Conservation (phyloP, 2,888 invertebrate genomes). For the Rhagonycha fulva region DNA sequence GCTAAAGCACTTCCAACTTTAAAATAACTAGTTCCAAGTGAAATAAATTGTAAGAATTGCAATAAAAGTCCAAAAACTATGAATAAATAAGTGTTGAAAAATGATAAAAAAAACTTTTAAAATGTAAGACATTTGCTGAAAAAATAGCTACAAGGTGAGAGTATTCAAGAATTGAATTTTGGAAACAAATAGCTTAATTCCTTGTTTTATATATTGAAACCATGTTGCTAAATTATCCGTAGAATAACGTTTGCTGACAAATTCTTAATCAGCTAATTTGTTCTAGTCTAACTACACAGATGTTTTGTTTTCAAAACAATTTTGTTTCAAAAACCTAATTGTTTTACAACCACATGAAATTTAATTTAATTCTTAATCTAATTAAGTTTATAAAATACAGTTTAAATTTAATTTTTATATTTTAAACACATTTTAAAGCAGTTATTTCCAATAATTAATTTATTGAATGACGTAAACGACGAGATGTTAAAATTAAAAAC, state of each 20-base stretch:
- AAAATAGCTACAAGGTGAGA: background rate
- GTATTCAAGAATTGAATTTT: conserved; percentile 5
- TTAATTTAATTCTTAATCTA: background rate
- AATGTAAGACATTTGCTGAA: background rate
- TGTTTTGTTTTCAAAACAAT: conserved; percentile 3
- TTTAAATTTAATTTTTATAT: background rate
- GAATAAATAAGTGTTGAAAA: background rate
- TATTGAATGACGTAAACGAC: background rate
- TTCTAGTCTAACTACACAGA: conserved; percentile 1
- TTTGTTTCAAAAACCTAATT: background rate
- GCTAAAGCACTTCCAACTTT: background rate
- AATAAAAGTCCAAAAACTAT: background rate
- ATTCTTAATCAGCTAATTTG: conserved; percentile 3
- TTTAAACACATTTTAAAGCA: background rate
- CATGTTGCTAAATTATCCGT: background rate
- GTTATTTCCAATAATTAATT: background rate
- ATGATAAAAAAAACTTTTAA: background rate
- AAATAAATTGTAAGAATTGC: background rate
- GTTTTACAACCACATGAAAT: background rate
- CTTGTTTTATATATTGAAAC: conserved; percentile 17
- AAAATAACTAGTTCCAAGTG: background rate
- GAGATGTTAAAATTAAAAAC: background rate
- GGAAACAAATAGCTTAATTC: conserved; percentile 16
- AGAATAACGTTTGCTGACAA: background rate
- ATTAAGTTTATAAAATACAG: background rate